These are phyloP conservation scores for Metopia argyrocephala DNA, from an alignment of 2,888 invertebrate genomes.

Conservation along the genomic window DNA sequence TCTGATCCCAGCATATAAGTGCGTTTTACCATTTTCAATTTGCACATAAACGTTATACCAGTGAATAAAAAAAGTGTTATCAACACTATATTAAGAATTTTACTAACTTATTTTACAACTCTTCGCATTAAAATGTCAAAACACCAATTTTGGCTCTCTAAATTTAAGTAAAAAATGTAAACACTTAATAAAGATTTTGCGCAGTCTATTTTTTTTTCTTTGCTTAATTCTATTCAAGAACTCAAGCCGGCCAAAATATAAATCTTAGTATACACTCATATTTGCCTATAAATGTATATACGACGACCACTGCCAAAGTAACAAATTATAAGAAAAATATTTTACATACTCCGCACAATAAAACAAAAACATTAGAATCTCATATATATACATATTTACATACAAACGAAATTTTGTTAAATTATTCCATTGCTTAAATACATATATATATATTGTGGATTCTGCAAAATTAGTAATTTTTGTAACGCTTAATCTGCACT, in stretches of 20 bases:
- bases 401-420: too few relatives aligned
- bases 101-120: neutral
- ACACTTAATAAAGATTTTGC: conserved; percentile 49
- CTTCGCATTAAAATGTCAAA: neutral
- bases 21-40: too few relatives aligned
- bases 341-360: neutral
- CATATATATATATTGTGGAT: neutral
- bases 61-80: too few relatives aligned
- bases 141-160: conserved; percentile 12
- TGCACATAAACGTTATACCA: too few relatives aligned
- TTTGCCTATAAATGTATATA: conserved; percentile 22
- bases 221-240: conserved; percentile 10
- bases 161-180: conserved; percentile 45
- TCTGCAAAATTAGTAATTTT: neutral
- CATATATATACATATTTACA: neutral
- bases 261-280: conserved; percentile 58
- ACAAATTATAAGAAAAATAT: conserved; percentile 10
- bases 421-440: neutral
- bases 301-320: conserved; percentile 41
- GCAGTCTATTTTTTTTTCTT: conserved; percentile 29
- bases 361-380: neutral
- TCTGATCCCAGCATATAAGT: too few relatives aligned
- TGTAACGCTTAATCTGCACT: neutral
- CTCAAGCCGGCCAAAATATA: conserved; percentile 56
- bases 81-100: neutral